Evolutionary conservation across 2,888 invertebrate genomes (phyloP), one percentile per base, ranked within the genome.

Genomic region (Iphiclides podalirius): DNA sequence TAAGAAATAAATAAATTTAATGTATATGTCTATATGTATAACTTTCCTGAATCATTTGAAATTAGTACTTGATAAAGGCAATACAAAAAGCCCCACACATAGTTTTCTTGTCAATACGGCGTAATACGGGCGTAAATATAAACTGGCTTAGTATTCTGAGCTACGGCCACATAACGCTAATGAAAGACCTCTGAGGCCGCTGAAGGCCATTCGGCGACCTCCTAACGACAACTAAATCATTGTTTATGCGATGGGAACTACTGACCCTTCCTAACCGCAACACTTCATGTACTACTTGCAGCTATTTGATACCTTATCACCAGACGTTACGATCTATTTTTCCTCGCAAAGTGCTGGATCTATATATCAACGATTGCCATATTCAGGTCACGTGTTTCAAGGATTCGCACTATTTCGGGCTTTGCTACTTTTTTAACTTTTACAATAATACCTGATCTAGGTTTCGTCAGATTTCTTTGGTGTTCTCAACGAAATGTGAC

Each of bases 241-340:
- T 60, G 61, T 67, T 67, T 67, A 67, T 62, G 63, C 9, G 55
- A 53, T 63, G 63, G 52, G 64, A 64, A 61, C 54, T 37, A 47
- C 41, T 49, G 52, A 52, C 49, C 57, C 55, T 44, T 47, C 48
- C 45, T 49, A 52, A 48, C 28, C 52, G 41, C 37, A 42, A n/a
- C 23, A 16, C 38, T 6, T 15, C 0, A 15, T 35, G 8, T 13
- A 8, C n/a, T 9, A 31, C 12, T 12, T 12, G 1, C 11, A 2
- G 7, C n/a, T 4, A 14, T 16, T 38, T 35, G 11, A 7, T 44
- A 49, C 43, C 33, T 6, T 49, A 47, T 44, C 4, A 1, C 20
- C 1, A 0, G 6, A 1, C 8, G 1, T 28, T 35, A 15, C 2
- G 35, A 26, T 40, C 12, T 16, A 9, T 40, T 40, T 20, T 23